A percentile compares a stretch with the other conserved stretches of the same genome.
phyloP scores from a whole-genome alignment of 2,113 vertebrate genomes.

The Salminus brasiliensis region DNA sequence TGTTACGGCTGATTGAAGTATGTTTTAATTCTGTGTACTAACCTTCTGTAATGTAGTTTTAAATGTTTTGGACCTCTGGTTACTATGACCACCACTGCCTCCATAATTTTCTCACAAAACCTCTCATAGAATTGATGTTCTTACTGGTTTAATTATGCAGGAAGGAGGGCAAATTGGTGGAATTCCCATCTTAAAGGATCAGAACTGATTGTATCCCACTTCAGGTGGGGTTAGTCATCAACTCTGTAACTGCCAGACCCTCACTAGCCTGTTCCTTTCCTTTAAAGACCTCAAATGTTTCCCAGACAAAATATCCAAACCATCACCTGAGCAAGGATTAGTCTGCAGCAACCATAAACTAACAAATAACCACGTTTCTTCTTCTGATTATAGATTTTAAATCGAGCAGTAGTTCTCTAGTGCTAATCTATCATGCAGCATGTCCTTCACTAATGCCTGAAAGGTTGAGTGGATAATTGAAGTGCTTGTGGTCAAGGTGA shows the following conservation, averaged over 20 bases:
- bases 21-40: too few species aligned
- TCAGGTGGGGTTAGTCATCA: neutral
- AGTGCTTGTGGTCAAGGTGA: conserved; percentile 16
- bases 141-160: too few species aligned
- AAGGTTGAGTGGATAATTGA: conserved; percentile 29
- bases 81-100: too few species aligned
- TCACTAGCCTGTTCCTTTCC: neutral
- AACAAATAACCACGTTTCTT: neutral
- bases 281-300: neutral
- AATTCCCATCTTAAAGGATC: neutral
- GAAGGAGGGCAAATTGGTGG: too few species aligned
- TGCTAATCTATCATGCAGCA: too few species aligned
- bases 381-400: neutral
- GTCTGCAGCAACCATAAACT: neutral
- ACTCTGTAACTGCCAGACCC: neutral
- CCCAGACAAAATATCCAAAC: neutral
- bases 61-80: too few species aligned
- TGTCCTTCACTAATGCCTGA: conserved; percentile 29
- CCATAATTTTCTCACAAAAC: too few species aligned
- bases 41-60: too few species aligned
- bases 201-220: neutral
- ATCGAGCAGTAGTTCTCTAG: neutral
- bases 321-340: neutral
- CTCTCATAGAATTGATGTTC: too few species aligned
- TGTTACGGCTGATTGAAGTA: too few species aligned